Evolutionary conservation across 1,140 invertebrate species (phyloP).

Genomic region (Drosophila eugracilis): DNA sequence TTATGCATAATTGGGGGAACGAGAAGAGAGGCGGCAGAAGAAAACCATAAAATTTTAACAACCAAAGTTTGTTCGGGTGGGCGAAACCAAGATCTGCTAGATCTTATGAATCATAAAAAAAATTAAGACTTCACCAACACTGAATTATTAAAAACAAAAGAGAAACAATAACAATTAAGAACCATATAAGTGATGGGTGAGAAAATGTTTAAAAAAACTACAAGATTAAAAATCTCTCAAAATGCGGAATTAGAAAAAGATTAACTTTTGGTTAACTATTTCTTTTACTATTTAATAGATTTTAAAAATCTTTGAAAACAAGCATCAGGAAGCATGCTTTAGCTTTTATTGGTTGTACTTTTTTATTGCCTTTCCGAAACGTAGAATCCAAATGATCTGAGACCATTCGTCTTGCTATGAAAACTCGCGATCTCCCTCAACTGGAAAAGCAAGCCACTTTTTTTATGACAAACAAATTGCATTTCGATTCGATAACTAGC

Average conservation of each 20-base stretch:
- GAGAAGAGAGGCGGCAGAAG: constrained; percentile 5
- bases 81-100: constrained; percentile 6
- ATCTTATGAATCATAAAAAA: constrained; percentile 8
- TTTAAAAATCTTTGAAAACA: not conserved
- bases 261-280: too few relatives aligned
- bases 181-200: too few relatives aligned
- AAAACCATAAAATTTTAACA: constrained; percentile 29
- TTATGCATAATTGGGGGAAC: constrained; percentile 65
- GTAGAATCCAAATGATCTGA: constrained; percentile 18
- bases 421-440: constrained; percentile 19
- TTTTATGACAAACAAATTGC: constrained; percentile 50
- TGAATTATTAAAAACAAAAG: not conserved
- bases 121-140: not conserved
- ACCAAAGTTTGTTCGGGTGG: constrained; percentile 14
- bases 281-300: constrained; percentile 1
- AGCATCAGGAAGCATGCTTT: constrained; percentile 16
- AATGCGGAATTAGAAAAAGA: too few relatives aligned
- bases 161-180: too few relatives aligned
- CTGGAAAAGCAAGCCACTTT: constrained; percentile 21
- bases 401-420: constrained; percentile 4
- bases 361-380: constrained; percentile 13
- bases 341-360: constrained; percentile 2
- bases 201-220: not conserved
- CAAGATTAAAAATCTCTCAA: too few relatives aligned
- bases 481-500: constrained; percentile 26